Base-by-base conservation (phyloP, 1,140 invertebrate species). In the Trachelipus rathkii region DNA sequence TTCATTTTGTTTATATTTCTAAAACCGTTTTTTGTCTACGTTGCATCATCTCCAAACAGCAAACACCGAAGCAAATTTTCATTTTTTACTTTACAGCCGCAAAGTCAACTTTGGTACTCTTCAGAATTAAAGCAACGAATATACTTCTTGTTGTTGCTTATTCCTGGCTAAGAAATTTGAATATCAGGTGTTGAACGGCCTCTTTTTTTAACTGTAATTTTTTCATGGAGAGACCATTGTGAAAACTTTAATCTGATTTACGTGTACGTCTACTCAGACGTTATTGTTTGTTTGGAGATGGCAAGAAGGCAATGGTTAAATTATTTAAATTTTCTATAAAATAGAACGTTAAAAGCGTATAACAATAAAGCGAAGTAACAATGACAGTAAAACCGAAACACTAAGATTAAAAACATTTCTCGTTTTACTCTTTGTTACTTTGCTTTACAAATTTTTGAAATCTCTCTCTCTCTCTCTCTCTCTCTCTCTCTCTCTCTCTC, bases 11-110 rank as follows among this genome's bases (percentile, higher is more conserved):
- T 79, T 78, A 79, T 74, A 72, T 74, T 50, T 73, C 2, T 74
- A 46, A 79, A 70, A 71, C 72, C 77, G 50, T 75, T 45, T 77
- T 81, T 79, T 46, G 81, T 74, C 79, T 72, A 81, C 50, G 70
- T 44, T 68, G 19, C 44, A 72, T 81, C 81, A 72, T 72, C 81
- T 72, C 77, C 77, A 81, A 82, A 82, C 72, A 81, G 33, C 33
- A 82, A 45, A 76, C 79, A 81, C 44, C 77, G 53, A 82, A 81
- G 74, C 79, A 82, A 73, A 81, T 81, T 45, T 71, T 74, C 75
- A 79, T 77, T 81, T 71, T 74, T 82, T 24, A 77, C 75, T 76
- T 80, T 74, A 70, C 77, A 81, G 8, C 79, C 81, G 71, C 77
- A 81, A 60, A 81, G 68, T 72, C 79, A 81, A 10, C 33, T 74